Evolutionary conservation across 2,113 vertebrate species (phyloP), one percentile per base, ranked within the genome.

Genomic region (Conger conger): DNA sequence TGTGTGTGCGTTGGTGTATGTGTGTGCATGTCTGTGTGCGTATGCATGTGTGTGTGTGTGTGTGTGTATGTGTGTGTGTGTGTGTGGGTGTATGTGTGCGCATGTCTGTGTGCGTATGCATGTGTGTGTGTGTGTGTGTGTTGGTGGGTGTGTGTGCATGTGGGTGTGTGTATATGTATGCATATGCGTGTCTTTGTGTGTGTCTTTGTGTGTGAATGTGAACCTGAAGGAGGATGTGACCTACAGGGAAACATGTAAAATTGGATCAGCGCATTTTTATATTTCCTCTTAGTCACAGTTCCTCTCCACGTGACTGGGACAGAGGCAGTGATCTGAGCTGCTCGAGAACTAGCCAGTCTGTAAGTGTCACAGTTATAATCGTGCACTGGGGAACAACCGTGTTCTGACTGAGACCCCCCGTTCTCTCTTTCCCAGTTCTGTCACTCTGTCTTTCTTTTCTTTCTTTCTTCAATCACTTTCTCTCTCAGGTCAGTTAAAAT

Each of bases 301-400:
- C 54, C 35, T 37, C 37, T 79, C 76, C 83, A 42, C 36, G 53
- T 79, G 76, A 84, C 76, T 23, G 80, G 8, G 15, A n/a, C 82
- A 17, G 16, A 33, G 68, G 68, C 68, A 33, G 37, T 9, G 54
- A 54, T 79, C 53, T 79, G 18, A 30, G n/a, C 79, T 50, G 37
- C 15, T 11, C 5, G 18, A 27, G 33, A 33, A 35, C 36, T 17
- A 23, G 76, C 16, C 45, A 23, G 53, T 79, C 83, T 79, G 50
- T 27, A 60, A 35, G 83, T 78, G 68, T 38, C 57, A 76, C 11
- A 54, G 35, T 38, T 27, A 57, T 63, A 79, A 80, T 84, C 54
- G 63, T 35, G 36, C 16, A 18, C 27, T 45, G 42, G 36, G 13
- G 36, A 45, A 79, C 40, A 53, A 40, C 54, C 8, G 37, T 38